Conservation (phyloP, 1,140 invertebrate species). For the Potamilus streckersoni region DNA sequence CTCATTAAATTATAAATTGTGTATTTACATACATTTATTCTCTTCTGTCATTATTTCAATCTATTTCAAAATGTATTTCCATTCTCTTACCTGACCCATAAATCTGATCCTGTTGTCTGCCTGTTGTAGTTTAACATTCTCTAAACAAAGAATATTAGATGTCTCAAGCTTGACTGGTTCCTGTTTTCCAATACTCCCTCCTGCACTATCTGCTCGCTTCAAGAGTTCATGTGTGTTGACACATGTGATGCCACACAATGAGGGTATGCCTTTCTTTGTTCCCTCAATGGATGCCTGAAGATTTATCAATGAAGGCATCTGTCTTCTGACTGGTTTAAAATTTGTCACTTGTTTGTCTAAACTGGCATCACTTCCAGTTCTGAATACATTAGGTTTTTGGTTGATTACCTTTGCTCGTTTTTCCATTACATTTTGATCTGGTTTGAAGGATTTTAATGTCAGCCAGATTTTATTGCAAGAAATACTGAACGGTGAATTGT, state of each 20-base stretch:
- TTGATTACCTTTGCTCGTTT: conserved; percentile 51
- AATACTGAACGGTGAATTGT: conserved; percentile 69
- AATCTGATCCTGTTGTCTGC: conserved; percentile 42
- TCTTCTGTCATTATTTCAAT: no score
- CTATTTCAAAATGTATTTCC: neutral
- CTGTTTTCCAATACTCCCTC: conserved; percentile 32
- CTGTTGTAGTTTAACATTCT: conserved; percentile 34
- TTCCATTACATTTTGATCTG: neutral
- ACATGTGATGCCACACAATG: conserved; percentile 62
- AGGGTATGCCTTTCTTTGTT: conserved; percentile 76
- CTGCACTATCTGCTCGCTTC: conserved; percentile 66
- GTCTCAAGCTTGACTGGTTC: conserved; percentile 32
- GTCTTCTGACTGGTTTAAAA: conserved; percentile 37
- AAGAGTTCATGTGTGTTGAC: conserved; percentile 59
- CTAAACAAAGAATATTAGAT: neutral
- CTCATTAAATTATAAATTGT: no score
- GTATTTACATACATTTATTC: no score
- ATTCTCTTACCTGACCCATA: conserved; percentile 14
- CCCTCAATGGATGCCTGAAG: conserved; percentile 80
- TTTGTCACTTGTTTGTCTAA: conserved; percentile 42
- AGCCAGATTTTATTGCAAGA: conserved; percentile 42
- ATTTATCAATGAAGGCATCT: conserved; percentile 69
- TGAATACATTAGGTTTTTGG: conserved; percentile 41
- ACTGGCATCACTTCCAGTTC: conserved; percentile 42
- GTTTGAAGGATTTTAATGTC: conserved; percentile 27